Base-by-base conservation (phyloP, 2,113 vertebrate genomes). In the Microtus richardsoni region DNA sequence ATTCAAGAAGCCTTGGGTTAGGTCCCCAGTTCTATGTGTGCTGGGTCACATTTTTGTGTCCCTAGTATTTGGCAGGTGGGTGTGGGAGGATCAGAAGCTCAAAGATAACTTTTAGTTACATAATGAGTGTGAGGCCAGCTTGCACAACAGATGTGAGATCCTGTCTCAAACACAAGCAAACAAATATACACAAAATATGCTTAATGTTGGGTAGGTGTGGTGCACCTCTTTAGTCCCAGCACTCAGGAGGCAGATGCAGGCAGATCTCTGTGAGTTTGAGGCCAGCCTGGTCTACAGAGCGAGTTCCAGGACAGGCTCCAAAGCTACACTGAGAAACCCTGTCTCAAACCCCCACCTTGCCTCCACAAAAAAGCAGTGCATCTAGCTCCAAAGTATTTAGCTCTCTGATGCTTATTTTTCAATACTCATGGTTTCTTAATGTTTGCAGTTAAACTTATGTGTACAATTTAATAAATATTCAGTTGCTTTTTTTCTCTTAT, bases 401-500 rank as follows among this genome's bases (percentile, higher is more conserved):
- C 36, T 79, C 5, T 14, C 28, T 78, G 86, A 68, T 85, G 33
- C 73, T 89, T 92, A 33, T 21, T 75, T 91, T 93, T 86, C 54
- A 77, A 60, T 71, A 93, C 49, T 74, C n/a, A 77, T 3, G n/a
- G 33, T 87, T 21, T 91, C 88, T 89, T 36, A 91, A n/a, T 54
- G 52, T 87, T 74, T 89, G n/a, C 77, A 41, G 28, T 58, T 94
- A 91, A 93, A 47, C 60, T 8, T 74, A 16, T 80, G 4, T 36
- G 9, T 85, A 70, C 14, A 79, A 77, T 52, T 95, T 96, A 91
- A 88, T 75, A 82, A 74, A 47, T 49, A 62, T 3, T 94, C 79
- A 22, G 9, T 86, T 24, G 21, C 30, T 8, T 84, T 13, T 28
- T 64, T 77, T 91, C 10, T 85, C 36, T 86, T 91, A 66, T 87